Evolutionary conservation across 2,797 vertebrate genomes (phyloP).

Genomic region (Malacoraja senta): DNA sequence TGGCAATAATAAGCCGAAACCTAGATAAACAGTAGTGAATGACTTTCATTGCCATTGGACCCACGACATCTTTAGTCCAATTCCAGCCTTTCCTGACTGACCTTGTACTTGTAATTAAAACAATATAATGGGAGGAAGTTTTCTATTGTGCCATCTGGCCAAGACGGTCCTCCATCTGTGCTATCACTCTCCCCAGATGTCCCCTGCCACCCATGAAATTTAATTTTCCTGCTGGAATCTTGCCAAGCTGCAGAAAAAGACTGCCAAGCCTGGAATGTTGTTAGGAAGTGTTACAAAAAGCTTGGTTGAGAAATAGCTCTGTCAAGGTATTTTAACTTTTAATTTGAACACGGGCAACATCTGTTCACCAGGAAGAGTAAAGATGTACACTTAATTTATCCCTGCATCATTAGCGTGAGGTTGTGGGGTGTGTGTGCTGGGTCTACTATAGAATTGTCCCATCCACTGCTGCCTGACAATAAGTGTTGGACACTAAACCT

Average conservation of each 20-base stretch:
- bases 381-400: not conserved
- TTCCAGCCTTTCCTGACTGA: not conserved
- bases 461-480: not conserved
- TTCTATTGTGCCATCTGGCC: not conserved
- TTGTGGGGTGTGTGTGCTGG: not conserved
- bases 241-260: not conserved
- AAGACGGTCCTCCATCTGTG: not conserved
- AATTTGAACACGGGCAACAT: not conserved
- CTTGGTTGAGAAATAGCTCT: not conserved
- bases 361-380: not conserved
- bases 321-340: not conserved
- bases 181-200: not conserved
- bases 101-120: not conserved
- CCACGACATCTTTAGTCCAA: too few species aligned
- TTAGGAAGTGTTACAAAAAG: not conserved
- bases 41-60: not conserved
- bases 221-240: not conserved
- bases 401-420: not conserved
- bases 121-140: not conserved
- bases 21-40: not conserved
- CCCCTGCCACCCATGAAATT: constrained; percentile 27
- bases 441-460: not conserved
- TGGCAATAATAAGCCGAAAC: too few species aligned
- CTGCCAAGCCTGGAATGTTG: not conserved
- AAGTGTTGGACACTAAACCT: not conserved